These are phyloP conservation scores for Lagria hirta DNA, from an alignment of 2,888 invertebrate species.

Conservation along the genomic window DNA sequence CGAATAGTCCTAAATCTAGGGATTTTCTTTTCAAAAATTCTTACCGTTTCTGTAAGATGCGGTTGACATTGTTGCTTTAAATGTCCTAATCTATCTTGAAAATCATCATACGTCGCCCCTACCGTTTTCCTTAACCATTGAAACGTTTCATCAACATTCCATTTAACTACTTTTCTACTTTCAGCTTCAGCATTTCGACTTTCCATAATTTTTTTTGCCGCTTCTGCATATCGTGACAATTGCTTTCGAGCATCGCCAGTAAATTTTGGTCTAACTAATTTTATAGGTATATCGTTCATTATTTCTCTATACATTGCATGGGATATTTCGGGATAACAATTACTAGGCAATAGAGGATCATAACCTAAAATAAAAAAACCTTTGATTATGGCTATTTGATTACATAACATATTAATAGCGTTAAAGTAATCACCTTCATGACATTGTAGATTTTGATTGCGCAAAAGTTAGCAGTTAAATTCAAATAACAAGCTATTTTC, in stretches of 20 bases:
- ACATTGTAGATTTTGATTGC: too few relatives aligned
- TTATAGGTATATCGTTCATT: conserved; percentile 97
- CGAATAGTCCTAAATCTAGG: too few relatives aligned
- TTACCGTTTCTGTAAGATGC: conserved; percentile 85
- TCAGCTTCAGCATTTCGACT: conserved; percentile 89
- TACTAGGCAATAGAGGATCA: conserved; percentile 89
- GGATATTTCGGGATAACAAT: conserved; percentile 90
- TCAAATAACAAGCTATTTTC: background rate
- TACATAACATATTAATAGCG: too few relatives aligned
- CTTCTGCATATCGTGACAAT: conserved; percentile 82
- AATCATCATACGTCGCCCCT: conserved; percentile 92
- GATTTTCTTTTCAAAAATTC: conserved; percentile 13
- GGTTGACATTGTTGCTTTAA: conserved; percentile 95
- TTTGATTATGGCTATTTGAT: too few relatives aligned
- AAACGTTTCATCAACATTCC: conserved; percentile 98
- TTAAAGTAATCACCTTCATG: too few relatives aligned
- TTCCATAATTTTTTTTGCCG: conserved; percentile 96
- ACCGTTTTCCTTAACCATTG: conserved; percentile 92
- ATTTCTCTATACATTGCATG: conserved; percentile 95
- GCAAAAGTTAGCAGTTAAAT: too few relatives aligned
- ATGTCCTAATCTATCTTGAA: conserved; percentile 85
- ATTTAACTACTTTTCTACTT: conserved; percentile 95
- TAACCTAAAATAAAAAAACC: conserved; percentile 68
- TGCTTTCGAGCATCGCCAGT: conserved; percentile 95
- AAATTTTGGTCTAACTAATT: conserved; percentile 92